phyloP scores from a whole-genome alignment of 2,797 vertebrate genomes.

The Delichon dasypus region DNA sequence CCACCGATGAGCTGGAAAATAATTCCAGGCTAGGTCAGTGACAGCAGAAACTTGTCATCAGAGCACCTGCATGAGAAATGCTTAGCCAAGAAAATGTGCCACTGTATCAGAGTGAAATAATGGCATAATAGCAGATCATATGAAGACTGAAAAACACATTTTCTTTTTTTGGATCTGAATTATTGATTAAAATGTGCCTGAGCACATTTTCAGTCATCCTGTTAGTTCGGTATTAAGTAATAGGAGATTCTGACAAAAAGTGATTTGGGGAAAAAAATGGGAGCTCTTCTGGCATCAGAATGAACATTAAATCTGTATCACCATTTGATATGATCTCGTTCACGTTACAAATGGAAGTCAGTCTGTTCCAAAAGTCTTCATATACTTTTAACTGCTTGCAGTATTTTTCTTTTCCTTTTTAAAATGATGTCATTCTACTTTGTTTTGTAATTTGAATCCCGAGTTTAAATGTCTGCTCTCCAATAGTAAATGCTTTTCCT shows the following conservation, averaged over 20 bases:
- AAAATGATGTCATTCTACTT: not conserved
- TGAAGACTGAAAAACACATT: not conserved
- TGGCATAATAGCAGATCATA: not conserved
- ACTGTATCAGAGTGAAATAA: not conserved
- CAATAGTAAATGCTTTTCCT: not conserved
- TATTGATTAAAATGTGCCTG: not conserved
- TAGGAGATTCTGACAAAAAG: not conserved
- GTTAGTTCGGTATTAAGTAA: not conserved
- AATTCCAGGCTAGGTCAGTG: not conserved
- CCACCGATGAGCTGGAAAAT: not conserved
- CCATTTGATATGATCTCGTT: not conserved
- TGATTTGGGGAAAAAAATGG: not conserved
- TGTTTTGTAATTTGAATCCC: not conserved
- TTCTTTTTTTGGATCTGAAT: not conserved
- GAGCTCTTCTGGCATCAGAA: not conserved
- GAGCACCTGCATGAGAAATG: not conserved
- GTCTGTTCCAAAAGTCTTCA: not conserved
- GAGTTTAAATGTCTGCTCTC: not conserved
- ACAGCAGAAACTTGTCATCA: not conserved
- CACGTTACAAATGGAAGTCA: not conserved
- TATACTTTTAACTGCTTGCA: not conserved
- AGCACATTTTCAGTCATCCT: not conserved
- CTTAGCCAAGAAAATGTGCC: not conserved
- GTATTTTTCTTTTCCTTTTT: not conserved
- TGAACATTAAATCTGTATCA: not conserved